These are phyloP conservation scores for Machimus rusticus DNA, from an alignment of 2,888 invertebrate genomes.

Conservation along the genomic window DNA sequence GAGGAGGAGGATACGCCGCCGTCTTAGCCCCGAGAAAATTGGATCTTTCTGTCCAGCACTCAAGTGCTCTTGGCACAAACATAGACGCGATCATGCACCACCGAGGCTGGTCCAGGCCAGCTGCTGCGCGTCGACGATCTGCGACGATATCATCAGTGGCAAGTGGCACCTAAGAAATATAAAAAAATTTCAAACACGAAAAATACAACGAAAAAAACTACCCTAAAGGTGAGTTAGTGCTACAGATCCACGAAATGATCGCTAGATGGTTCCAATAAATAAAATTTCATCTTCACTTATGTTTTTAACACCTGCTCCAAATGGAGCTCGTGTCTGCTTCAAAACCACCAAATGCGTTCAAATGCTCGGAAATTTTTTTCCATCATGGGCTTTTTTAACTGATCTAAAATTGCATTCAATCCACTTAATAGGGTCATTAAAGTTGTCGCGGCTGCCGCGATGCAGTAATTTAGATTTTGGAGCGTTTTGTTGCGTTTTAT, in stretches of 20 bases:
- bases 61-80: background rate
- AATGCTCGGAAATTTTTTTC: background rate
- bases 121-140: background rate
- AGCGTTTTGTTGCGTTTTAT: background rate
- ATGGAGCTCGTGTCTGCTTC: background rate
- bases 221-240: background rate
- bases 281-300: background rate
- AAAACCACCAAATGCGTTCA: background rate
- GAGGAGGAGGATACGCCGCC: background rate
- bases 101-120: background rate
- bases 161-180: background rate
- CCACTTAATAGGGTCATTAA: constrained; percentile 8
- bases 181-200: background rate
- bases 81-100: background rate
- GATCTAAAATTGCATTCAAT: background rate
- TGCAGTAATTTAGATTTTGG: background rate
- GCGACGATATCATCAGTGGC: background rate
- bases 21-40: background rate
- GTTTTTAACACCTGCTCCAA: background rate
- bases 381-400: background rate
- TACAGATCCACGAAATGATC: background rate
- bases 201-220: background rate
- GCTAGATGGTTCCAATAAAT: background rate
- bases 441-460: background rate
- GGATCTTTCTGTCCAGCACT: background rate